Conservation (phyloP, 1,140 invertebrate species). For the Alviniconcha marisindica region DNA sequence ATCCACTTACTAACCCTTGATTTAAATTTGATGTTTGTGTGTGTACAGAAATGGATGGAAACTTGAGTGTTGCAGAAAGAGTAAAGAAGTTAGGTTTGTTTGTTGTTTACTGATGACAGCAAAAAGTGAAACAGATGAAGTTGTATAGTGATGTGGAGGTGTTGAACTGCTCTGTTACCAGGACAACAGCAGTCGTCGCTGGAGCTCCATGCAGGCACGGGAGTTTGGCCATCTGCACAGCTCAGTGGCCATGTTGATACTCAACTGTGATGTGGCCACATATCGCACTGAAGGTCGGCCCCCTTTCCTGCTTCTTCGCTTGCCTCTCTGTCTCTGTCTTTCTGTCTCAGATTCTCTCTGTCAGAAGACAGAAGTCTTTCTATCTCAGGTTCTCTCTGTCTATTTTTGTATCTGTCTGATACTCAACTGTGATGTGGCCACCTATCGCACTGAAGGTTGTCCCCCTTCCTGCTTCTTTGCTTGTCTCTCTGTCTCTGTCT, state of each 20-base stretch:
- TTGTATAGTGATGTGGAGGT: too few relatives aligned
- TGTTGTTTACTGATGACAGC: too few relatives aligned
- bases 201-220: conserved; percentile 76
- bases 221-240: conserved; percentile 77
- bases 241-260: conserved; percentile 74
- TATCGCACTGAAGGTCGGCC: conserved; percentile 64
- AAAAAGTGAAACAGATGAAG: too few relatives aligned
- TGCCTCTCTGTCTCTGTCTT: not conserved
- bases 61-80: too few relatives aligned
- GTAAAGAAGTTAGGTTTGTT: too few relatives aligned
- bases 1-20: too few relatives aligned
- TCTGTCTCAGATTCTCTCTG: not conserved
- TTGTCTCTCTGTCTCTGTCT: not conserved
- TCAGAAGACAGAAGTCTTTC: not conserved
- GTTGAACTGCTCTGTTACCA: too few relatives aligned
- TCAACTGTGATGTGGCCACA: conserved; percentile 70
- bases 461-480: not conserved
- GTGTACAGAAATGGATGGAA: too few relatives aligned
- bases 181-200: conserved; percentile 68
- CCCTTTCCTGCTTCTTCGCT: not conserved
- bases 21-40: too few relatives aligned
- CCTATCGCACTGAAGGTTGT: conserved; percentile 64
- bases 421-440: conserved; percentile 72
- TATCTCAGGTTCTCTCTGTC: not conserved
- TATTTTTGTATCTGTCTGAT: not conserved